Evolutionary conservation across 1,140 invertebrate species (phyloP), one percentile per base, ranked within the genome.

Genomic region (Drosophila mauritiana): DNA sequence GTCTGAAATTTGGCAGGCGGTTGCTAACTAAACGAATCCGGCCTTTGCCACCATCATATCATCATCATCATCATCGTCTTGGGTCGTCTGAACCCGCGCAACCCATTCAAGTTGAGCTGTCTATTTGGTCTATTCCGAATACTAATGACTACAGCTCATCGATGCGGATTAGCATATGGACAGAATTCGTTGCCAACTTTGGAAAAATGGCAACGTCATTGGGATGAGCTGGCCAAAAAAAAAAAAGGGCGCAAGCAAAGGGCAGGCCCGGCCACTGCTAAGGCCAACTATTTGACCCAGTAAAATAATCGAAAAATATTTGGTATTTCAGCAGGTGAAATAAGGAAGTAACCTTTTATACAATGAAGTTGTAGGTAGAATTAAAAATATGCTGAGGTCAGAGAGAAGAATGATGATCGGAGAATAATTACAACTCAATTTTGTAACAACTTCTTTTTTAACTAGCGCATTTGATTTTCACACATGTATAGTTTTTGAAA

Each of bases 251-350:
- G 63, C 51, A 55, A 69, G 56, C 51, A 70, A 40, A 48, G 25
- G 34, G 13, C 20, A 59, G 58, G 46, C 42, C 58, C 54, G 75
- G 80, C 62, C 75, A 83, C n/a, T 83, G 80, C 27, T 73, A 82
- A 83, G 80, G 80, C 37, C 63, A 56, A 25, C 17, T 15, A 3
- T 31, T 15, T 54, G n/a, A 54, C 42, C 63, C 57, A 63, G 10
- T 4, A 12, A 25, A 4, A 11, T 27, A 27, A 12, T 20, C 2
- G 12, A 43, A 3, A 59, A 40, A 34, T 58, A 11, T 20, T 37
- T n/a, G 2, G 1, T 11, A 11, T n/a, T 36, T 11, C 1, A 11
- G 2, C 20, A 22, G 20, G 15, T 10, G 3, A n/a, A 8, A 31
- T 31, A 31, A 31, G 27, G 27, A 31, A 31, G 27, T 31, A 10